Conservation (phyloP, 1,140 invertebrate species). For the Wiebesia pumilae region DNA sequence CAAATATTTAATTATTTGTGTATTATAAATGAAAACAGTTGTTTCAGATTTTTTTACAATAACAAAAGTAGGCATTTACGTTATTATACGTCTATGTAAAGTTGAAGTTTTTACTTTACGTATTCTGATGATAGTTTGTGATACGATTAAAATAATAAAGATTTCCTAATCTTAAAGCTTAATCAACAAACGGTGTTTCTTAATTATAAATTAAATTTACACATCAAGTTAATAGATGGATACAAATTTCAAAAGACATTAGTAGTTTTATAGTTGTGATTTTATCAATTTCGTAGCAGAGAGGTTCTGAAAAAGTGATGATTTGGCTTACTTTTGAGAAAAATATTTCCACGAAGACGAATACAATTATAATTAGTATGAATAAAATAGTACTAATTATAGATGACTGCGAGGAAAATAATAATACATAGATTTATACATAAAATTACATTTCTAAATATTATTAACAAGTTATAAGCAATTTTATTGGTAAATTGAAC, state of each 20-base stretch:
- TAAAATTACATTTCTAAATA: too few species aligned
- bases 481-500: too few species aligned
- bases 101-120: neutral
- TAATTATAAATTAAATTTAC: neutral
- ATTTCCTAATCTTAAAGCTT: neutral
- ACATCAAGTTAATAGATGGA: neutral
- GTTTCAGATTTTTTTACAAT: too few species aligned
- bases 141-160: neutral
- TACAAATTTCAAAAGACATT: neutral
- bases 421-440: too few species aligned
- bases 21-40: neutral
- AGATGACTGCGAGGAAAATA: neutral
- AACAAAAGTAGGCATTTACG: neutral
- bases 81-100: neutral
- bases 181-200: neutral
- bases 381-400: neutral
- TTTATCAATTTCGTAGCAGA: neutral
- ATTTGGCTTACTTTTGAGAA: neutral
- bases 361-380: neutral
- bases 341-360: neutral
- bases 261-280: neutral
- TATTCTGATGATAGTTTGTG: neutral
- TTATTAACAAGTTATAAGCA: too few species aligned
- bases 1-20: neutral
- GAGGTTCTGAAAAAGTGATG: neutral